Evolutionary conservation across 2,888 invertebrate genomes (phyloP).

Genomic region (Crepidodera aurea): DNA sequence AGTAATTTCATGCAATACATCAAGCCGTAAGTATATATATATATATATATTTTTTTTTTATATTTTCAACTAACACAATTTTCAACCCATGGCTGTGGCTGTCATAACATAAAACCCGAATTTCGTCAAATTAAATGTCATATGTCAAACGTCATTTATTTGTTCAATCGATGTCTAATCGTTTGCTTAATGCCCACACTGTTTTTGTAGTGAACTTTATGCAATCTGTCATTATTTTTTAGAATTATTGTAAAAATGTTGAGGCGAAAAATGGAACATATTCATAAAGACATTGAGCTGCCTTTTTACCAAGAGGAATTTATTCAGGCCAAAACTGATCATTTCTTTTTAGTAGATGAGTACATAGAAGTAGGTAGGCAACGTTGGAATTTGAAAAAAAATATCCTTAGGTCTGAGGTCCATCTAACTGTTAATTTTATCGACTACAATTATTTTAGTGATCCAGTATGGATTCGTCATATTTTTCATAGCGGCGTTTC

Average conservation of each 20-base stretch:
- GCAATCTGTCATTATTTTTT: too few species aligned
- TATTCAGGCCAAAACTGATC: slow-evolving; percentile 49
- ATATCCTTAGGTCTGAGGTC: too few species aligned
- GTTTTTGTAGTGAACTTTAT: too few species aligned
- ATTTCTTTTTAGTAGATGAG: slow-evolving; percentile 54
- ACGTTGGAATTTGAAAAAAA: background rate
- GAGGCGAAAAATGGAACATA: background rate
- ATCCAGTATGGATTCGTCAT: slow-evolving; percentile 73
- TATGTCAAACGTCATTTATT: too few species aligned
- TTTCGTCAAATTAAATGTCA: too few species aligned
- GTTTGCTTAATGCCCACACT: too few species aligned
- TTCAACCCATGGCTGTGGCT: too few species aligned
- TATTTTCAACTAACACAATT: too few species aligned
- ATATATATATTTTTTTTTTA: too few species aligned
- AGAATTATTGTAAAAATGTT: background rate
- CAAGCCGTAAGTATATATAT: slow-evolving; percentile 61
- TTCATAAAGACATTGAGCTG: background rate
- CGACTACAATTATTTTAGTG: slow-evolving; percentile 57
- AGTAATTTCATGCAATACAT: slow-evolving; percentile 41
- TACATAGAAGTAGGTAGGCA: slow-evolving; percentile 56
- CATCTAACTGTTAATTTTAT: background rate
- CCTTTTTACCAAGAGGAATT: slow-evolving; percentile 57
- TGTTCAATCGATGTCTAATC: too few species aligned
- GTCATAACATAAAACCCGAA: too few species aligned
- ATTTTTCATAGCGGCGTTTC: slow-evolving; percentile 72